phyloP scores from a whole-genome alignment of 2,113 vertebrate genomes.

The Psilopogon haemacephalus region DNA sequence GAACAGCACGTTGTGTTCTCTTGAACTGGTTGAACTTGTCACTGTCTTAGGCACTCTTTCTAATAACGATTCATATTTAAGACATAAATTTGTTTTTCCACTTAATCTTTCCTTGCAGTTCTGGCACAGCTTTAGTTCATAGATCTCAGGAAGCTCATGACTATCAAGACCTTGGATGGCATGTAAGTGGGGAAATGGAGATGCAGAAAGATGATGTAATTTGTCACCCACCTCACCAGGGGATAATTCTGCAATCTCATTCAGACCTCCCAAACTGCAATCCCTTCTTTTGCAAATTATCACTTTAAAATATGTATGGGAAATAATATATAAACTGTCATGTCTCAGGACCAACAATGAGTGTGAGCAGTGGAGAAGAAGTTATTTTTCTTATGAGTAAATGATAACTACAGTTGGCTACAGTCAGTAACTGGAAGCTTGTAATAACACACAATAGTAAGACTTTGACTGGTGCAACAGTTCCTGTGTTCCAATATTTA shows the following conservation, averaged over 20 bases:
- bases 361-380: background rate
- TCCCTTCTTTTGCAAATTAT: background rate
- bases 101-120: background rate
- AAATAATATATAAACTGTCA: background rate
- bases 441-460: background rate
- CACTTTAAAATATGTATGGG: background rate
- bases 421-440: background rate
- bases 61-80: background rate
- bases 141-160: background rate
- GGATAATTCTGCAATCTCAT: background rate
- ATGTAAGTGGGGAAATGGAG: background rate
- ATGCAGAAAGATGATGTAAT: background rate
- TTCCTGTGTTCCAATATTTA: background rate
- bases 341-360: background rate
- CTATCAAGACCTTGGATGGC: background rate
- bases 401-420: background rate
- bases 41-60: background rate
- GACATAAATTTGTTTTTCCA: background rate
- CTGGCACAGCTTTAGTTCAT: background rate
- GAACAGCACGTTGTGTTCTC: constrained; percentile 40
- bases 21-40: background rate
- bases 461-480: background rate
- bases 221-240: background rate
- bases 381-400: background rate
- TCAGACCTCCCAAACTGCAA: background rate